Conservation (phyloP, 2,113 vertebrate species). For the Antechinus stuartii region DNA sequence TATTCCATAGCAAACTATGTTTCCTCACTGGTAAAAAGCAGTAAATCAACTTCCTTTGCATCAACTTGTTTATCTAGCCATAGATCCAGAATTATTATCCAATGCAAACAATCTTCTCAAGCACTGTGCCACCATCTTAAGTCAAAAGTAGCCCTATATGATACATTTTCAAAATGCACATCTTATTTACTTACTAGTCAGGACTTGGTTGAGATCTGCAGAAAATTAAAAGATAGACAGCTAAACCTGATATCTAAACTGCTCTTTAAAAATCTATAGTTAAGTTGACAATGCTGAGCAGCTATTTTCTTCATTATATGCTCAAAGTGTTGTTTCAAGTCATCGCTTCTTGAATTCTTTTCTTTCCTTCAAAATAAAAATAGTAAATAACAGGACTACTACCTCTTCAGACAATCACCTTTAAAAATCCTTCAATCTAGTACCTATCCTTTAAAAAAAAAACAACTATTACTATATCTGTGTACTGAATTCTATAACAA, state of each 20-base stretch:
- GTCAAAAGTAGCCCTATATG: conserved; percentile 55
- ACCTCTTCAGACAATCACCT: accelerated
- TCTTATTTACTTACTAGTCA: conserved; percentile 12
- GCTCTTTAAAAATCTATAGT: background rate
- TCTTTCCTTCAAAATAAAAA: accelerated
- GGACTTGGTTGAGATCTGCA: conserved; percentile 31
- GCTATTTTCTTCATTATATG: accelerated
- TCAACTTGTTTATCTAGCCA: conserved; percentile 73
- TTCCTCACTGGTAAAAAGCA: conserved; percentile 71
- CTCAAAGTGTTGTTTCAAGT: background rate
- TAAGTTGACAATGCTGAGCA: background rate
- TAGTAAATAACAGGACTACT: background rate
- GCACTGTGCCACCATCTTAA: conserved; percentile 61
- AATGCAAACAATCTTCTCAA: conserved; percentile 77
- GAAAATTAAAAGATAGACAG: conserved; percentile 16
- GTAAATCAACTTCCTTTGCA: conserved; percentile 42
- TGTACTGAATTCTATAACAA: background rate
- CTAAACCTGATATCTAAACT: conserved; percentile 6
- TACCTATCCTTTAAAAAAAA: conserved; percentile 43
- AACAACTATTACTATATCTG: background rate
- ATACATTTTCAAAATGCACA: background rate
- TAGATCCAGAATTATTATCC: conserved; percentile 76
- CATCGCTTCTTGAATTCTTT: background rate
- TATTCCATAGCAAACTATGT: conserved; percentile 60
- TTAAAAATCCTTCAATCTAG: background rate